Conservation (phyloP, 2,888 invertebrate species). For the Sarcophaga rosellei region DNA sequence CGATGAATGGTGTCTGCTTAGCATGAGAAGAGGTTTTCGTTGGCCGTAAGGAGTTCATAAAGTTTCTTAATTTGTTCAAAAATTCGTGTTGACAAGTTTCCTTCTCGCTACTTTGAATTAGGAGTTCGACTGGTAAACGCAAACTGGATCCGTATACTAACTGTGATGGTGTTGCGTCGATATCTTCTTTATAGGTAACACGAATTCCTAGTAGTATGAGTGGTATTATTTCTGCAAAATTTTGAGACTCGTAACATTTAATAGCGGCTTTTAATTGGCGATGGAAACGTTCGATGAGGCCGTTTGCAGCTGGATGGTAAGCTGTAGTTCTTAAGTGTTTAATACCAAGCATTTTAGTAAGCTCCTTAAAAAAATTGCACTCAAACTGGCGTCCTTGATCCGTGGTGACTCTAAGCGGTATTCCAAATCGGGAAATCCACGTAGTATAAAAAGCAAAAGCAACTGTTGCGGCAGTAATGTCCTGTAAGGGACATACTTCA, state of each 20-base stretch:
- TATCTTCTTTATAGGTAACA: no score
- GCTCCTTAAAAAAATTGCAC: slow-evolving; percentile 51
- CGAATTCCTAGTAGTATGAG: no score
- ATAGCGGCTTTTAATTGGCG: no score
- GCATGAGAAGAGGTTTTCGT: slow-evolving; percentile 1
- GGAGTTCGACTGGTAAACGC: not conserved
- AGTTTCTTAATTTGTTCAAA: no score
- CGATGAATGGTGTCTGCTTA: slow-evolving; percentile 17
- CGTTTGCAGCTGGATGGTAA: slow-evolving; percentile 40
- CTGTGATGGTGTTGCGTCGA: no score
- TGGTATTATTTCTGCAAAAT: no score
- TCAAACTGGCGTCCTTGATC: slow-evolving; percentile 60
- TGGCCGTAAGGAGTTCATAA: no score
- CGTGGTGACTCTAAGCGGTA: slow-evolving; percentile 48
- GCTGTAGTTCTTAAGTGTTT: slow-evolving; percentile 47
- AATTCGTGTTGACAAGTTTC: no score
- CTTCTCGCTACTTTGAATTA: no score
- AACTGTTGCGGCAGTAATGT: slow-evolving; percentile 34
- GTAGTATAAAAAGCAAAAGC: slow-evolving; percentile 22
- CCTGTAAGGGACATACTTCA: slow-evolving; percentile 45
- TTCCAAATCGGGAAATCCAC: no score
- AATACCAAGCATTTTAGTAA: slow-evolving; percentile 46
- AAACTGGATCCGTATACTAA: no score
- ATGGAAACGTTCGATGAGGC: slow-evolving; percentile 22
- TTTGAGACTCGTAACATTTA: no score